These are phyloP conservation scores for Cheirogaleus medius DNA, from an alignment of 2,113 vertebrate species.

Conservation along the genomic window DNA sequence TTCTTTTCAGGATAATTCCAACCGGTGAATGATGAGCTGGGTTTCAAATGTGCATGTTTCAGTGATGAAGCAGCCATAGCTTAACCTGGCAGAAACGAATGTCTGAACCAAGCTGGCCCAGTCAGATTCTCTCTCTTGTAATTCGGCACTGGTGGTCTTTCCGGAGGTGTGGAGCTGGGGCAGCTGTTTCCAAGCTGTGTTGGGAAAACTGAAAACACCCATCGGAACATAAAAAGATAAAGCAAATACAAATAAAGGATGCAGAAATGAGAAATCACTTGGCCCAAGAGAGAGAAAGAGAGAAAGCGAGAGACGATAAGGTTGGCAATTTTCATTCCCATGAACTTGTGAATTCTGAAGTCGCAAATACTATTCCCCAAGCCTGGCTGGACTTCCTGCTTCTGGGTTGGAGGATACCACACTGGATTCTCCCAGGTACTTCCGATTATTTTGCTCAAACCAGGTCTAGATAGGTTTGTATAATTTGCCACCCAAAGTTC, in stretches of 20 bases:
- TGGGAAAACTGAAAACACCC: neutral
- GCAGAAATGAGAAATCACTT: neutral
- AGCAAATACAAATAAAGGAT: neutral
- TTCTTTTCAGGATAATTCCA: neutral
- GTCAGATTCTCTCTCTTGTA: neutral
- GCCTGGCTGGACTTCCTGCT: neutral
- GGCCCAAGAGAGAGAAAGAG: neutral
- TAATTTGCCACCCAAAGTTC: slow-evolving; percentile 24
- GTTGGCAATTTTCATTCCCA: neutral
- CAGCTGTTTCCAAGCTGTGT: neutral
- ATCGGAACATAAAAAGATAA: neutral
- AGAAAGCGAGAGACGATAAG: neutral
- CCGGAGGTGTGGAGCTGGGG: neutral
- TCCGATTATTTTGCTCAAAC: neutral
- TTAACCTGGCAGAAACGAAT: neutral
- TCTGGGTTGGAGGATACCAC: neutral
- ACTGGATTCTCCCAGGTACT: neutral
- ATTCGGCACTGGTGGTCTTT: neutral
- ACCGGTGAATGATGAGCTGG: neutral
- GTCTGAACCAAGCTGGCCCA: neutral
- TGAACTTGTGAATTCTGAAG: neutral
- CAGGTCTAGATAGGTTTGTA: neutral
- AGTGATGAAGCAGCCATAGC: neutral
- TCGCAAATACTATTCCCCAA: neutral
- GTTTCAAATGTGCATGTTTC: neutral